phyloP scores from a whole-genome alignment of 2,113 vertebrate genomes.

The Todiramphus chloris region DNA sequence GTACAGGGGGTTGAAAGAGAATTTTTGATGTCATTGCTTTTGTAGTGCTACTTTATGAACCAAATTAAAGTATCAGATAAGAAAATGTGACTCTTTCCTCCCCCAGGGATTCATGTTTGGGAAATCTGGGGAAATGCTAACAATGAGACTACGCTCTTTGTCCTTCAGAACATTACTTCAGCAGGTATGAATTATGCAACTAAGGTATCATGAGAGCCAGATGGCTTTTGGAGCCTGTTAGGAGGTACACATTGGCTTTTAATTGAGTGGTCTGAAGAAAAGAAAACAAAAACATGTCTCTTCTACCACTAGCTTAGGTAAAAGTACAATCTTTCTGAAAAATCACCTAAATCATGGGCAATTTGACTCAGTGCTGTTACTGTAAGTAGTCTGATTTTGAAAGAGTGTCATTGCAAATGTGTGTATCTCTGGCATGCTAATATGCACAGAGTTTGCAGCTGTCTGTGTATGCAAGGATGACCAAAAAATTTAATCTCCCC shows the following conservation, averaged over 20 bases:
- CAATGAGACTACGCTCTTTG: slow-evolving; percentile 71
- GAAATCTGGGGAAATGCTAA: slow-evolving; percentile 75
- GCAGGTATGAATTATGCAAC: slow-evolving; percentile 66
- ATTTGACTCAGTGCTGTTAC: background rate
- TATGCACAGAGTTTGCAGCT: background rate
- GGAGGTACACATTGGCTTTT: background rate
- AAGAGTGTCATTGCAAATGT: background rate
- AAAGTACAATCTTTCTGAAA: background rate
- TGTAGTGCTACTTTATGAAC: background rate
- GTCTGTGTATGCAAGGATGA: background rate
- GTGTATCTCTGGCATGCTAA: background rate
- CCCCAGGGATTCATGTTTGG: slow-evolving; percentile 79
- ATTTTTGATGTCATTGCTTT: background rate
- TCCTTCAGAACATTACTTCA: slow-evolving; percentile 74
- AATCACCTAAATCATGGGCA: background rate
- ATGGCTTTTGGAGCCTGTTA: background rate
- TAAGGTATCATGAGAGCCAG: background rate
- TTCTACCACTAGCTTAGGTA: background rate
- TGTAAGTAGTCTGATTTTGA: background rate
- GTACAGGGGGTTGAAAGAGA: background rate
- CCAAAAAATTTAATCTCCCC: background rate
- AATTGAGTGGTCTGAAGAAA: background rate
- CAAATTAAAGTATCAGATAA: background rate
- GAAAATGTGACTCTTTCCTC: background rate
- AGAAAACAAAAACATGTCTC: background rate